Evolutionary conservation across 1,140 invertebrate genomes (phyloP).

Genomic region (Cydia splendana): DNA sequence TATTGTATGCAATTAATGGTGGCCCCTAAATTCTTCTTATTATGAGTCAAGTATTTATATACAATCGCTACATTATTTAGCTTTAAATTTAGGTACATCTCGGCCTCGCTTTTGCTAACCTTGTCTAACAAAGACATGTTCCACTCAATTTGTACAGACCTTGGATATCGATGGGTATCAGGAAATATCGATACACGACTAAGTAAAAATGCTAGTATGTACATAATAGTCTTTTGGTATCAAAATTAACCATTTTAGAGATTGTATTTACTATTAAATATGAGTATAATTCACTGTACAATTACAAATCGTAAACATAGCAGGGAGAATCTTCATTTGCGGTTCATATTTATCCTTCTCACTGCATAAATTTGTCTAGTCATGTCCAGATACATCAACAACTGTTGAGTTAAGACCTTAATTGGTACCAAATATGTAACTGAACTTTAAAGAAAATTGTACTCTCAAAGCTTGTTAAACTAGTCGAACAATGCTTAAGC

Average conservation of each 20-base stretch:
- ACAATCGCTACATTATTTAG: conserved; percentile 21
- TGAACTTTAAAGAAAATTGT: too few relatives aligned
- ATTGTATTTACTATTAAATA: too few relatives aligned
- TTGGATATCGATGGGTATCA: conserved; percentile 67
- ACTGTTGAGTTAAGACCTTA: too few relatives aligned
- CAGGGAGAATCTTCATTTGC: too few relatives aligned
- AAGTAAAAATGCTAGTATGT: background rate
- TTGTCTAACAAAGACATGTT: conserved; percentile 59
- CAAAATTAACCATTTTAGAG: background rate
- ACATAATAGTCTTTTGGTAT: background rate
- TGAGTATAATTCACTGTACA: background rate
- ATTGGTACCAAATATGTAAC: too few relatives aligned
- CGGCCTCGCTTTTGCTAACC: conserved; percentile 53
- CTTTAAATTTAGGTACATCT: conserved; percentile 30
- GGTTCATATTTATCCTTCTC: too few relatives aligned
- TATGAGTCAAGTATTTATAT: conserved; percentile 27
- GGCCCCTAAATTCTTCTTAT: conserved; percentile 30
- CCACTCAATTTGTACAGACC: conserved; percentile 49
- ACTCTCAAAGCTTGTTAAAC: too few relatives aligned
- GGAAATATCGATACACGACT: conserved; percentile 50
- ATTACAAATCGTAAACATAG: background rate
- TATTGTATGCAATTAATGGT: conserved; percentile 7
- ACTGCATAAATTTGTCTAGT: too few relatives aligned
- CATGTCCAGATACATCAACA: too few relatives aligned
- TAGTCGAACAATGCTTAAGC: background rate